These are phyloP conservation scores for Maniola hyperantus DNA, from an alignment of 2,888 invertebrate genomes.

Conservation along the genomic window DNA sequence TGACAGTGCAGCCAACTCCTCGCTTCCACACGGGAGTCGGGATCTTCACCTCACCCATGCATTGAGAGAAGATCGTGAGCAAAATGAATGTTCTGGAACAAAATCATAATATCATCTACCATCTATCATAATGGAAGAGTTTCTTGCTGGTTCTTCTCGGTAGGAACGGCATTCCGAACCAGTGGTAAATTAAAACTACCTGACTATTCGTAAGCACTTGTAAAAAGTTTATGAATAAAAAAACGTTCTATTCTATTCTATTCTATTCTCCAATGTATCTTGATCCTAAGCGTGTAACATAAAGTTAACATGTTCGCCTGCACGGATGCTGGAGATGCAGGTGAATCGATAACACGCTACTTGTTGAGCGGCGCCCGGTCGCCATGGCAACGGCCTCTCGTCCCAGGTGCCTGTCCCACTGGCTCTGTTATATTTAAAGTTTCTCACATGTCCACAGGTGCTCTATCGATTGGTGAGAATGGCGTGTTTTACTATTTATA, in stretches of 20 bases:
- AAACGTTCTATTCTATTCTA: too few species aligned
- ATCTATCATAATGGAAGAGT: too few species aligned
- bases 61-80: slow-evolving; percentile 90
- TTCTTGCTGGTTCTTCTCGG: too few species aligned
- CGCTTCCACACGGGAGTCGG: slow-evolving; percentile 84
- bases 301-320: background rate
- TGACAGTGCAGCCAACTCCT: slow-evolving; percentile 79
- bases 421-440: slow-evolving; percentile 6
- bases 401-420: slow-evolving; percentile 13
- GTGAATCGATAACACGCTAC: slow-evolving; percentile 51
- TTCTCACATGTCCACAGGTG: slow-evolving; percentile 13
- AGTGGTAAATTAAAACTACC: too few species aligned
- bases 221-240: too few species aligned
- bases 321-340: slow-evolving; percentile 41
- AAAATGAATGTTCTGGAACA: slow-evolving; percentile 86
- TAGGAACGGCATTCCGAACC: too few species aligned
- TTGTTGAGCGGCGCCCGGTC: slow-evolving; percentile 55
- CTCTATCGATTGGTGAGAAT: slow-evolving; percentile 23
- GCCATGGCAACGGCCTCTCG: slow-evolving; percentile 46
- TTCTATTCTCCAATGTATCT: too few species aligned
- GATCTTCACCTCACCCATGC: slow-evolving; percentile 85
- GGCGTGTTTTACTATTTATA: slow-evolving; percentile 1
- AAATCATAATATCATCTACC: slow-evolving; percentile 6
- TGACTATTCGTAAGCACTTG: too few species aligned
- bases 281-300: background rate